Base-by-base conservation (phyloP, 1,140 invertebrate genomes). In the Kradibia gibbosae region DNA sequence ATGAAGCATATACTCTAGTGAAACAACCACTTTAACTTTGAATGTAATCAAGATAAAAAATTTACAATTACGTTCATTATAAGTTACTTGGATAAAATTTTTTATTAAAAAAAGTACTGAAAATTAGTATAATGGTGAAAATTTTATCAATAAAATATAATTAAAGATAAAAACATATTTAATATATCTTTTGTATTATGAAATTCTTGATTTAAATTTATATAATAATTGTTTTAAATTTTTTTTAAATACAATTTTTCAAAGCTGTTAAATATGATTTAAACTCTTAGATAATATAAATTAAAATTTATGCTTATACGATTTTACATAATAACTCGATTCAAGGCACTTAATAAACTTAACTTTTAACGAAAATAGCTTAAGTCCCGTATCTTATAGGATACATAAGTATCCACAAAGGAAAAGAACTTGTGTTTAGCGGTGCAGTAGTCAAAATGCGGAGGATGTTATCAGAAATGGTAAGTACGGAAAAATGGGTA, bases 11-110 rank as follows among this genome's bases (percentile, higher is more conserved):
- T 15, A 3, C 62, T 11, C 17, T 36, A 65, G 22, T 53, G 50
- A 53, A 65, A 36, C 15, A 20, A 65, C 13, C 62, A 20, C 25
- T 65, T 65, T 65, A 31, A 65, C 0, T 39, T 67, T 67, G 4
- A 34, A n/a, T 67, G 17, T 65, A 36, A 65, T 65, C 31, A 65
- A 65, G 60, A 65, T 65, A 13, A 34, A 65, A 65, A 65, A 65
- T 65, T 65, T 65, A 20, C 11, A 36, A 65, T 65, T 65, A 67
- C 34, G 17, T 67, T 67, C 34, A 17, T 67, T 67, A 39, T 39
- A 39, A 67, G 36, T 67, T 67, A n/a, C n/a, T n/a, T n/a, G n/a
- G n/a, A n/a, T n/a, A n/a, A n/a, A n/a, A n/a, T n/a, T n/a, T n/a
- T n/a, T n/a, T n/a, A n/a, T n/a, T n/a, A n/a, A n/a, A n/a, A n/a